Conservation (phyloP, 2,888 invertebrate species). For the Odontothrips loti region DNA sequence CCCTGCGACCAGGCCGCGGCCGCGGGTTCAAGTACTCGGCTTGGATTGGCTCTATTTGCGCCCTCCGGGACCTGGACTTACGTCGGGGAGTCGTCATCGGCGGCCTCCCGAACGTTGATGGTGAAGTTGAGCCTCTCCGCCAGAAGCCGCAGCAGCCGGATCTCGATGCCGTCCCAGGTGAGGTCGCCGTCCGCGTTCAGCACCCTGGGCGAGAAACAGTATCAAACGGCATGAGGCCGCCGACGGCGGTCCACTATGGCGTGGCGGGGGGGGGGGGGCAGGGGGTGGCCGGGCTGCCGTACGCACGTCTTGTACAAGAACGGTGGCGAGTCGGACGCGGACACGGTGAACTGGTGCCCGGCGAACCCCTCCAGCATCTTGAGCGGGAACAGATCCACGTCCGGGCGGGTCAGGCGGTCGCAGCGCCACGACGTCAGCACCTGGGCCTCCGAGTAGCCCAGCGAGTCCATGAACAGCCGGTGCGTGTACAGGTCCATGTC, state of each 20-base stretch:
- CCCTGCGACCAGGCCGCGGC: neutral
- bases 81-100: conserved; percentile 35
- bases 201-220: neutral
- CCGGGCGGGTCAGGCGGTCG: conserved; percentile 57
- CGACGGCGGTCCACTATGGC: no score
- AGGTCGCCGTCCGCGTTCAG: conserved; percentile 38
- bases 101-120: conserved; percentile 58
- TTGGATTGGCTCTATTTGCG: no score
- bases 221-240: neutral
- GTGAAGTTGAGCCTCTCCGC: conserved; percentile 66
- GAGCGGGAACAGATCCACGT: conserved; percentile 62
- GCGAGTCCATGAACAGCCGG: conserved; percentile 65
- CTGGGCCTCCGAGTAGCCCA: conserved; percentile 63
- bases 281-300: no score
- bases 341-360: conserved; percentile 67
- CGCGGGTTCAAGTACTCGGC: no score
- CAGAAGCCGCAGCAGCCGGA: conserved; percentile 59
- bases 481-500: conserved; percentile 71
- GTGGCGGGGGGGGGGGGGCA: no score
- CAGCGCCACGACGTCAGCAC: conserved; percentile 69
- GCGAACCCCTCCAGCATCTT: conserved; percentile 67
- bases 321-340: conserved; percentile 68
- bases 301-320: conserved; percentile 62
- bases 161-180: conserved; percentile 71
- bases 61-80: no score